phyloP scores from a whole-genome alignment of 2,797 vertebrate species.

The Anomalospiza imberbis region DNA sequence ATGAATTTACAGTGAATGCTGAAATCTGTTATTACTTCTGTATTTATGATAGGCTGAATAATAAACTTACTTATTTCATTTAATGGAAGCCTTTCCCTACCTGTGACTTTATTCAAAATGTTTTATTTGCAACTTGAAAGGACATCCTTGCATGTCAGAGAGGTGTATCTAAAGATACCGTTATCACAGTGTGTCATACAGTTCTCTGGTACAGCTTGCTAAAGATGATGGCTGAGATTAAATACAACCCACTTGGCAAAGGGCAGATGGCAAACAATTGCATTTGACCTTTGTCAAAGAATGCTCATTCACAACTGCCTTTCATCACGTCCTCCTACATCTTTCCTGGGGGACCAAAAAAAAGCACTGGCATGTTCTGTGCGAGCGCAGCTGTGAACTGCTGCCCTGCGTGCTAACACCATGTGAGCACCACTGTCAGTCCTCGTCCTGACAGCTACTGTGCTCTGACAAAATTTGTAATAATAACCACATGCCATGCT shows the following conservation, averaged over 20 bases:
- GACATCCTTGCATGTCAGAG: not conserved
- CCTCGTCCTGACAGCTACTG: not conserved
- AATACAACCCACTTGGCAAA: conserved; percentile 40
- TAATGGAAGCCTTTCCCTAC: not conserved
- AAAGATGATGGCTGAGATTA: conserved; percentile 53
- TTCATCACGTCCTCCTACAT: conserved; percentile 30
- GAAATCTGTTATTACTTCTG: not conserved
- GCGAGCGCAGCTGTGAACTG: not conserved
- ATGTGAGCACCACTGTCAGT: not conserved
- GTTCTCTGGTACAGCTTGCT: not conserved
- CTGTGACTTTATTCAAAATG: not conserved
- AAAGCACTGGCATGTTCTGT: not conserved
- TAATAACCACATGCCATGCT: not conserved
- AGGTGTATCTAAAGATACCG: not conserved
- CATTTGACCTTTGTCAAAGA: conserved; percentile 61
- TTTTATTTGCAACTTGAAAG: not conserved
- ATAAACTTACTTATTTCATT: not conserved
- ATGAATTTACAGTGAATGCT: not conserved
- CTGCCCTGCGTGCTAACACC: not conserved
- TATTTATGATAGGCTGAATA: not conserved
- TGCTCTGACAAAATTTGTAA: not conserved
- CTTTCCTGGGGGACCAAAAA: conserved; percentile 19
- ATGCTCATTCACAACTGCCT: conserved; percentile 44
- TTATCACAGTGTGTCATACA: conserved; percentile 6
- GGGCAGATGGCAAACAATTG: conserved; percentile 59